Base-by-base conservation (phyloP, 2,113 vertebrate genomes). In the Sturnira hondurensis region DNA sequence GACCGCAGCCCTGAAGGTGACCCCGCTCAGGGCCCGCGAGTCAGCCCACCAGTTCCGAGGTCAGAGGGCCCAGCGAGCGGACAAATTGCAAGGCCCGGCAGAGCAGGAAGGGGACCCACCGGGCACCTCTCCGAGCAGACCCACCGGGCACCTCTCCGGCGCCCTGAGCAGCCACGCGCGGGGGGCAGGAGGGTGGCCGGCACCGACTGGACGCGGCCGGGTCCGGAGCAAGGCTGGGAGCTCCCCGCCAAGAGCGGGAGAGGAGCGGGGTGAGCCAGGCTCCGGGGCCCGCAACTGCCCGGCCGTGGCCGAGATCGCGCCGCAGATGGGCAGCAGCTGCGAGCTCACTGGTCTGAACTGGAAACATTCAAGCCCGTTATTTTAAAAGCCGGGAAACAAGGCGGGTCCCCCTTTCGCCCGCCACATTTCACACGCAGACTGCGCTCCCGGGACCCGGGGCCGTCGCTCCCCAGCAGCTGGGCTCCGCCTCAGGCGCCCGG, bases 281-380 rank as follows among this genome's bases (percentile, higher is more conserved):
- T 68, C 15, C 11, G 5, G 14, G 33, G 54, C 9, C 41, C 85
- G 36, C 52, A 20, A 74, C 33, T 38, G 19, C 65, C 38, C 8
- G 20, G 52, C 38, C 43, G 77, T 68, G 1, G 85, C 38, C 24
- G 38, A 77, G 67, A 80, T 24, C 52, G 43, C 65, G 31, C 45
- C 0, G 93, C 98, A 98, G 96, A 91, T 96, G 97, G 71, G 94
- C 33, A 92, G 22, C 97, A 97, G 97, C 97, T 97, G 98, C 43
- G 54, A 61, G 0, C 38, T 71, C 76, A 89, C 93, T 58, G 96
- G 94, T 95, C 47, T 93, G 58, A 93, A 50, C 70, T 67, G 96
- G 98, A 97, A 95, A 89, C 58, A 9, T 92, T 87, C 0, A 19
- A 87, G 41, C 65, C 92, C 68, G 24, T 77, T 91, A 93, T 38